Evolutionary conservation across 2,888 invertebrate species (phyloP), one percentile per base, ranked within the genome.

Genomic region (Amblyjoppa fuscipennis): DNA sequence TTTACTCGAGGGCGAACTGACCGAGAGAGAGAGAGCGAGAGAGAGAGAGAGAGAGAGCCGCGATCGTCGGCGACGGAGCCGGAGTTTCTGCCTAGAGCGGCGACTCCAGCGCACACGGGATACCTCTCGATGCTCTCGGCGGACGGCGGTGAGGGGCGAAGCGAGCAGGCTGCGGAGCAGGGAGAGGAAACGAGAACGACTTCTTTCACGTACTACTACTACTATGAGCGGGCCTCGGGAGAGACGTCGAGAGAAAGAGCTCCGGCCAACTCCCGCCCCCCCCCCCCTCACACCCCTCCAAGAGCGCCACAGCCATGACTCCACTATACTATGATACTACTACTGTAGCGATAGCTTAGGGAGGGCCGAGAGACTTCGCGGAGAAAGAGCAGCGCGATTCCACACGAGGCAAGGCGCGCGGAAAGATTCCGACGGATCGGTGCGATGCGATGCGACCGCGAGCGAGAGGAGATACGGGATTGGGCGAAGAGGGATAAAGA

Each of bases 181-280:
- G 41, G 49, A 81, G 76, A 84, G 83, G 78, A 84, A 86, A 86
- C 84, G 77, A 83, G 84, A 86, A 84, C 86, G 84, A 78, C 71
- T 84, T 75, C 74, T 81, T 81, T 77, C 71, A 70, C 81, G 81
- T 81, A 69, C 75, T 74, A 20, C 20, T 20, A 66, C 71, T 73
- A 64, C 75, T 75, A 64, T 64, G 75, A 41, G 59, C 25, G 38
- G 31, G 28, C 45, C 28, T 45, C 75, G 49, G 34, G 61, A 49
- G 64, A 31, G 13, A 7, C 56, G 28, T 13, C 56, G 59, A 41
- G 9, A 41, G 70, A 49, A 53, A 16, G 49, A 49, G 28, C 56
- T 5, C 38, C 56, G 34, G 31, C 38, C 41, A 69, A 41, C 49
- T 45, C 28, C 41, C 59, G 25, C 20, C 68, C 64, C 82, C 69